Percentiles rank a stretch among this genome's conserved stretches.
Evolutionary conservation across 2,888 invertebrate genomes (phyloP).

Genomic region (Caenorhabditis panamensis): DNA sequence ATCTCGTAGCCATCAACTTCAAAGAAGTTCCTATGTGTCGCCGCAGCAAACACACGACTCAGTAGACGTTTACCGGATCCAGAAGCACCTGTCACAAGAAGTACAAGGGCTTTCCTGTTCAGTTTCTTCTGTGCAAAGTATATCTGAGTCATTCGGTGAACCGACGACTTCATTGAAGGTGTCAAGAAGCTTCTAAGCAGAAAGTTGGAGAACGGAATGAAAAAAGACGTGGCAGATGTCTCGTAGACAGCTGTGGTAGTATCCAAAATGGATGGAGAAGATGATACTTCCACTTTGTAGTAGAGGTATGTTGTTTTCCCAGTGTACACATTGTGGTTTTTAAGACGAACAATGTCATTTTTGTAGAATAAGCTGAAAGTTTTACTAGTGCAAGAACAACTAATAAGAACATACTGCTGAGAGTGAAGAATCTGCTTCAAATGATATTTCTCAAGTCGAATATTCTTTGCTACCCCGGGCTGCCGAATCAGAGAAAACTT

Average conservation of each 20-base stretch:
- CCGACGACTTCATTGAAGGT: constrained; percentile 8
- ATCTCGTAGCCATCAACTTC: constrained; percentile 71
- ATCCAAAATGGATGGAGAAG: constrained; percentile 58
- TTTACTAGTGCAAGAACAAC: too few relatives aligned
- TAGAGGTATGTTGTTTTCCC: constrained; percentile 33
- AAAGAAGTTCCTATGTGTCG: constrained; percentile 65
- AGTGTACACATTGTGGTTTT: constrained; percentile 35
- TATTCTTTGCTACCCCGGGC: constrained; percentile 12
- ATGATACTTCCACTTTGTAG: constrained; percentile 52
- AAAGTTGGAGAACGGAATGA: constrained; percentile 47
- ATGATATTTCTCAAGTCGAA: constrained; percentile 37
- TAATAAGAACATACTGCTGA: constrained; percentile 14
- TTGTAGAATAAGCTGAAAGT: constrained; percentile 66
- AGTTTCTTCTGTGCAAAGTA: constrained; percentile 30
- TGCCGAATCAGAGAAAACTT: constrained; percentile 42
- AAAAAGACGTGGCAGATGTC: constrained; percentile 30
- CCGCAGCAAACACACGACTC: constrained; percentile 55
- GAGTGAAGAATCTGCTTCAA: constrained; percentile 25
- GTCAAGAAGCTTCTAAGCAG: constrained; percentile 14
- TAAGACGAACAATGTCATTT: constrained; percentile 61
- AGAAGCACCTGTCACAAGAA: constrained; percentile 65
- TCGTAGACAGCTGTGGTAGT: constrained; percentile 61
- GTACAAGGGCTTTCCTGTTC: constrained; percentile 38
- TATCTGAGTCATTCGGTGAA: constrained; percentile 45
- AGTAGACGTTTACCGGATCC: constrained; percentile 69